Percentiles rank a stretch among this genome's conserved stretches.
phyloP scores from a whole-genome alignment of 2,888 invertebrate species.

The Frankliniella intonsa region DNA sequence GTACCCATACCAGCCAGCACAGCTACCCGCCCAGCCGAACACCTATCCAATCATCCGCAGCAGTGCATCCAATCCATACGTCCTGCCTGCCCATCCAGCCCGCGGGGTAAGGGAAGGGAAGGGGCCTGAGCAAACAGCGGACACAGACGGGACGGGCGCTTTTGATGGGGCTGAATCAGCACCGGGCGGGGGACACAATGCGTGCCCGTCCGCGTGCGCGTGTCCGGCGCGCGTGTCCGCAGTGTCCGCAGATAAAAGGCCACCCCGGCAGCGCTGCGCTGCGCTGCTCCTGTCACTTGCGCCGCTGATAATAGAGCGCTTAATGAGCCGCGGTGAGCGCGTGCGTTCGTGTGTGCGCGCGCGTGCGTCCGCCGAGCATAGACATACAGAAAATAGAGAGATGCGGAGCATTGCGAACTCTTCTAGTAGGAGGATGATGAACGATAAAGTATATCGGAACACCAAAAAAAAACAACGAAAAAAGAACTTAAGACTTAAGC shows the following conservation, averaged over 20 bases:
- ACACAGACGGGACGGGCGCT: not conserved
- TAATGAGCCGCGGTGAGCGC: not conserved
- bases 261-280: no score
- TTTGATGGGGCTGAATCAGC: constrained; percentile 3
- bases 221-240: not conserved
- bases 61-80: no score
- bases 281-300: not conserved
- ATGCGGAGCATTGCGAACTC: no score
- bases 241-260: not conserved
- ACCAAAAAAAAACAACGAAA: no score
- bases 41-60: no score
- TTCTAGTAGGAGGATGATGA: no score
- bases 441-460: no score
- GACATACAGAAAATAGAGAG: not conserved
- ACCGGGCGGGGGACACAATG: not conserved
- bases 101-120: not conserved
- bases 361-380: not conserved
- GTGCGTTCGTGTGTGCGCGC: not conserved
- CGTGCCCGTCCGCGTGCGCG: not conserved
- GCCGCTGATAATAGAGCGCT: not conserved
- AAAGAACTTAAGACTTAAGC: no score
- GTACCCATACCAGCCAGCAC: no score
- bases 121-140: not conserved
- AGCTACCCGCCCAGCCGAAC: no score
- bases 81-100: no score